These are phyloP conservation scores for Tipula unca DNA, from an alignment of 2,888 invertebrate species.

Conservation along the genomic window DNA sequence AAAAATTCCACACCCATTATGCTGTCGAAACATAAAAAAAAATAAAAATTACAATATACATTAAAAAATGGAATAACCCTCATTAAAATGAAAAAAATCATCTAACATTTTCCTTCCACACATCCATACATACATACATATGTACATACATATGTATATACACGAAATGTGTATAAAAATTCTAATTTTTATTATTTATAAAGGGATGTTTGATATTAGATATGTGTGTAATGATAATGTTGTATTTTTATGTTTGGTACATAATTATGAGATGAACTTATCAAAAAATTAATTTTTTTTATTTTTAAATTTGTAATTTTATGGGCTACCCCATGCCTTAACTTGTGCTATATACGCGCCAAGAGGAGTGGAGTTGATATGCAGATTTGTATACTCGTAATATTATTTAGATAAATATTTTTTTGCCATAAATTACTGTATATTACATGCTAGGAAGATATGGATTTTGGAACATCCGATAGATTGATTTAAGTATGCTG, in stretches of 20 bases:
- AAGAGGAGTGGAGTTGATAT: too few relatives aligned
- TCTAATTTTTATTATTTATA: neutral
- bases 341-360: too few relatives aligned
- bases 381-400: too few relatives aligned
- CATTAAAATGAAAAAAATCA: neutral
- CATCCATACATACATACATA: neutral
- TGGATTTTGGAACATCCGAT: too few relatives aligned
- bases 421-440: too few relatives aligned
- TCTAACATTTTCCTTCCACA: neutral
- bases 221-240: neutral
- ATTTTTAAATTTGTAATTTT: neutral
- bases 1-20: neutral
- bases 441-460: too few relatives aligned
- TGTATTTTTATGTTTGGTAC: neutral
- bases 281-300: neutral
- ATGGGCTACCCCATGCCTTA: neutral
- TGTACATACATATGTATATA: too few relatives aligned
- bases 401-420: too few relatives aligned
- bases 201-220: neutral
- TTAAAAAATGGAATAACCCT: neutral
- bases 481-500: too few relatives aligned
- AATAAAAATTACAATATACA: neutral
- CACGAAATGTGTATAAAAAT: neutral
- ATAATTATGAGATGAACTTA: conserved; percentile 8
- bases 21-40: neutral